Evolutionary conservation across 2,797 vertebrate species (phyloP), one percentile per base, ranked within the genome.

Genomic region (Falco biarmicus): DNA sequence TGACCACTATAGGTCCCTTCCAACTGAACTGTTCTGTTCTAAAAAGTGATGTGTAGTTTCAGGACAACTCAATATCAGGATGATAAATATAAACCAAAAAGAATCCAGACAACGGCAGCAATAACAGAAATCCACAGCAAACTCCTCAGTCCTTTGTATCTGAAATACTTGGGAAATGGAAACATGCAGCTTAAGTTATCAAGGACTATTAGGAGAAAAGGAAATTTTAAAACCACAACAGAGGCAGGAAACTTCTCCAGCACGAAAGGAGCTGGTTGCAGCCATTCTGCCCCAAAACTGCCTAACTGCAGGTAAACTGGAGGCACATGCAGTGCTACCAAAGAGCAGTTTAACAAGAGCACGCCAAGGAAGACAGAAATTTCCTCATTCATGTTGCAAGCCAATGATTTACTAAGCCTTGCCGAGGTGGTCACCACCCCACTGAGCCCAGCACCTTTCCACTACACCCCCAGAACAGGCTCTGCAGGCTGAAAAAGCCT

Each of bases 21-120:
- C 45, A 50, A 39, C 28, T 39, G 19, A 25, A 25, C 9, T 50
- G 14, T 32, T 76, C 57, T 61, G 32, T 61, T 60, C 29, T 32
- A 77, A 63, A 63, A 39, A 1, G 1, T 1, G 1, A 32, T 10
- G 8, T 12, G 21, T 6, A 3, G 13, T 34, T 51, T 77, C 74
- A 51, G 8, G 22, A 63, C 34, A 77, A 39, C 34, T 25, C 29
- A 32, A 13, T 51, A 63, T 13, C 16, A 13, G 59, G 47, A 41
- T 19, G 29, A 63, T 32, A 77, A 63, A 63, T 63, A 32, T 13
- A 63, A 77, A 29, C 17, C 1, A 0, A 51, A 51, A 77, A 61
- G 59, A 51, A 77, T 51, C 28, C 34, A 41, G 34, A 41, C 28
- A 77, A n/a, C 34, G 41, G 34, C 22, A 77, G 56, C 73, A 37